Base-by-base conservation (phyloP, 2,113 vertebrate genomes). In the Motacilla alba region DNA sequence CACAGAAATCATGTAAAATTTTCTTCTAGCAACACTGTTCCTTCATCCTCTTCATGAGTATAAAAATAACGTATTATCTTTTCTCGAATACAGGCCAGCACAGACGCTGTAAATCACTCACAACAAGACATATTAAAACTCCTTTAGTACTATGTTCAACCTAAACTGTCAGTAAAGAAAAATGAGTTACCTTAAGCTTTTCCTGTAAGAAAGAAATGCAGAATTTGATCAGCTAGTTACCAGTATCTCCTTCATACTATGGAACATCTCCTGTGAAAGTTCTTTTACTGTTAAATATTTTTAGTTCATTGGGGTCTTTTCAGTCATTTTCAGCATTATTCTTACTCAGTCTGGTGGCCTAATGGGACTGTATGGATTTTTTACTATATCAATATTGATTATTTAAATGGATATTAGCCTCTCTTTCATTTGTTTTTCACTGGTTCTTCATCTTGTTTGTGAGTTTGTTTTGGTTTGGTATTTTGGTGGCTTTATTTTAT, bases 21-120 rank as follows among this genome's bases (percentile, higher is more conserved):
- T 90, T 92, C 70, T 88, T 90, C 73, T 41, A 87, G 60, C 77
- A 90, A 90, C 73, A 72, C 66, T 81, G 33, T 70, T 90, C 64
- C 72, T 89, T 81, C 83, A 89, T 72, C 75, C 72, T 74, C 91
- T 90, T 83, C 52, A 3, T 30, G 90, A 93, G 31, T 92, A 93
- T 89, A 95, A 94, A 93, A 88, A 89, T 41, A 93, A 84, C 26
- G 22, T 28, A 91, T 43, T 91, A 87, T 93, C 63, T 88, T 95
- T 75, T 72, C 79, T 86, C 89, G 73, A 94, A 78, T 56, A 72
- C 72, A 90, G 49, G 64, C 68, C 90, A 91, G 52, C 44, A 68
- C 23, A 91, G 75, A 81, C 41, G 62, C 76, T 83, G 92, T 49
- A 95, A 89, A 93, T 87, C 73, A 89, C 52, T 75, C 85, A 75